Evolutionary conservation across 2,888 invertebrate species (phyloP).

Genomic region (Autographa pulchrina): DNA sequence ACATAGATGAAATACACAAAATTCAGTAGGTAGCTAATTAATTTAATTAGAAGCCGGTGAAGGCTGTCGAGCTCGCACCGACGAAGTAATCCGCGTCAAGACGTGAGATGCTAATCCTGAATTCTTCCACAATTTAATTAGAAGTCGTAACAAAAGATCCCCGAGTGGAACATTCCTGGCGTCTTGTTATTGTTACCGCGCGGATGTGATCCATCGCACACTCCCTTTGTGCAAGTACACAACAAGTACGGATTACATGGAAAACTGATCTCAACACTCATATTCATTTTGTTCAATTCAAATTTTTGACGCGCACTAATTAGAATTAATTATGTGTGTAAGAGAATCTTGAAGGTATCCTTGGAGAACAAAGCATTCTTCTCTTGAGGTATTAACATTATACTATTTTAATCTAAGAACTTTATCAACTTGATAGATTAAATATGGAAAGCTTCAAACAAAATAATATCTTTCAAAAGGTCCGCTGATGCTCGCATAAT

Average conservation of each 20-base stretch:
- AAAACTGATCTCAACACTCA: background rate
- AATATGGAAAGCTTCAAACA: constrained; percentile 14
- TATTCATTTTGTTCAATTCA: constrained; percentile 2
- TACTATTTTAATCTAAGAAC: constrained; percentile 6
- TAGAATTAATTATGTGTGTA: background rate
- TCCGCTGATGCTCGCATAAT: constrained; percentile 33
- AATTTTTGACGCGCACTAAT: background rate
- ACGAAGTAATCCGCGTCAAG: constrained; percentile 42
- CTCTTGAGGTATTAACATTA: background rate
- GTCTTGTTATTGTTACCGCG: constrained; percentile 21
- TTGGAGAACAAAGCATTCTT: background rate
- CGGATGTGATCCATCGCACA: constrained; percentile 7
- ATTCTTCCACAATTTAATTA: constrained; percentile 58
- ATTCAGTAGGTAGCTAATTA: constrained; percentile 53
- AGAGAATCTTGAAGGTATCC: background rate
- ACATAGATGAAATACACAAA: constrained; percentile 18
- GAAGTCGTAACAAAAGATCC: constrained; percentile 38
- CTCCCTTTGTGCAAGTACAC: background rate
- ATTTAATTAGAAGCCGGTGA: constrained; percentile 49
- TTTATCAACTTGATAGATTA: constrained; percentile 10
- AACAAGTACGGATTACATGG: background rate
- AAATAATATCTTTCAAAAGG: constrained; percentile 36
- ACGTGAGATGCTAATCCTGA: constrained; percentile 50
- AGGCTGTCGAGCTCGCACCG: constrained; percentile 38
- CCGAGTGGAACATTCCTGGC: constrained; percentile 25